Conservation (phyloP, 2,797 vertebrate genomes). For the Peromyscus attwateri region DNA sequence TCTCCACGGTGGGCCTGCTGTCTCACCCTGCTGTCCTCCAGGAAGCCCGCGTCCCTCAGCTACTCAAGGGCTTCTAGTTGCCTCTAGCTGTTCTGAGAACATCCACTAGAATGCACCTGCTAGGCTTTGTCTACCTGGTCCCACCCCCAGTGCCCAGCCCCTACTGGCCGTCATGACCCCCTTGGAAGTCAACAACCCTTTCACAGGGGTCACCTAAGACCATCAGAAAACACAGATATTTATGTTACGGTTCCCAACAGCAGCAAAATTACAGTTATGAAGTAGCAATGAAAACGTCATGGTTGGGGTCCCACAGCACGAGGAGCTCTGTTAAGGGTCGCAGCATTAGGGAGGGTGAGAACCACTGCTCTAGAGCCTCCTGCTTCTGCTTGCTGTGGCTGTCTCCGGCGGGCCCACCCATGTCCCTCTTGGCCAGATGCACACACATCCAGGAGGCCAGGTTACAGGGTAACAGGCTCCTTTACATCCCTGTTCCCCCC, state of each 20-base stretch:
- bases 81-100: neutral
- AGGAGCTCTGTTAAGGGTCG: too few species aligned
- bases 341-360: neutral
- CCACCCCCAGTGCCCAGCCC: neutral
- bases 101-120: neutral
- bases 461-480: neutral
- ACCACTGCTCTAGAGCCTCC: neutral
- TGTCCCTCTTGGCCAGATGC: neutral
- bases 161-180: fast-evolving
- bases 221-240: neutral
- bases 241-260: neutral
- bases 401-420: neutral
- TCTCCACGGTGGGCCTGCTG: fast-evolving
- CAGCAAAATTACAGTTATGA: neutral
- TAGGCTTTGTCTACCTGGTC: fast-evolving
- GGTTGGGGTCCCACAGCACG: neutral
- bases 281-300: too few species aligned
- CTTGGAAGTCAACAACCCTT: neutral
- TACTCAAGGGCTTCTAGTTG: neutral
- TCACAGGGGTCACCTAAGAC: neutral
- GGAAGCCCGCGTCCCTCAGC: neutral
- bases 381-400: neutral
- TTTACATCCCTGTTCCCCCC: neutral
- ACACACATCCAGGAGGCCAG: neutral
- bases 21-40: neutral